These are phyloP conservation scores for Dendrophyllia cribrosa DNA, from an alignment of 64 coral and sea anemone genomes.

Conservation along the genomic window DNA sequence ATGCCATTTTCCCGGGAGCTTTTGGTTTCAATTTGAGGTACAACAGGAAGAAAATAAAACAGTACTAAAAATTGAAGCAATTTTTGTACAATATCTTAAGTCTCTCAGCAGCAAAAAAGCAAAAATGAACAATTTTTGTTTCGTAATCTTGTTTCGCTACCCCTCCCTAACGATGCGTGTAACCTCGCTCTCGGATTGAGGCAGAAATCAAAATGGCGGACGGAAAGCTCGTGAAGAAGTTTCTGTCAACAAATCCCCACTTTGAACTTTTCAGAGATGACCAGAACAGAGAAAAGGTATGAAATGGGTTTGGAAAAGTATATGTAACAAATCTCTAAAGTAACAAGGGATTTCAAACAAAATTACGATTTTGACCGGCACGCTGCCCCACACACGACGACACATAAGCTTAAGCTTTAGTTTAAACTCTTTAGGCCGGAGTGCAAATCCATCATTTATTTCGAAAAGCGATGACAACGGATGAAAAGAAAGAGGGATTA, in stretches of 20 bases:
- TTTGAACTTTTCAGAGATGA: constrained; percentile 72
- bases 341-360: neutral
- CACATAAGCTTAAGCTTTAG: no score
- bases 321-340: neutral
- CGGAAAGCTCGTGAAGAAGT: constrained; percentile 1
- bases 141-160: neutral
- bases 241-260: constrained; percentile 58
- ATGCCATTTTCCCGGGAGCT: no score
- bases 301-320: neutral
- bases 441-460: no score
- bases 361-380: neutral
- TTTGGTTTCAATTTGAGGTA: no score
- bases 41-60: no score
- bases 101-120: neutral
- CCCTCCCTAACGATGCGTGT: neutral
- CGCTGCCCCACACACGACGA: neutral
- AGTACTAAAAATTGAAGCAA: no score
- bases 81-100: no score
- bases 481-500: no score
- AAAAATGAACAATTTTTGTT: neutral
- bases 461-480: no score
- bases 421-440: no score
- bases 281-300: constrained; percentile 65
- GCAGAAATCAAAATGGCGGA: constrained; percentile 64
- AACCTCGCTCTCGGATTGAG: constrained; percentile 43